Evolutionary conservation across 2,113 vertebrate species (phyloP), one percentile per base, ranked within the genome.

Genomic region (Corvus cornix): DNA sequence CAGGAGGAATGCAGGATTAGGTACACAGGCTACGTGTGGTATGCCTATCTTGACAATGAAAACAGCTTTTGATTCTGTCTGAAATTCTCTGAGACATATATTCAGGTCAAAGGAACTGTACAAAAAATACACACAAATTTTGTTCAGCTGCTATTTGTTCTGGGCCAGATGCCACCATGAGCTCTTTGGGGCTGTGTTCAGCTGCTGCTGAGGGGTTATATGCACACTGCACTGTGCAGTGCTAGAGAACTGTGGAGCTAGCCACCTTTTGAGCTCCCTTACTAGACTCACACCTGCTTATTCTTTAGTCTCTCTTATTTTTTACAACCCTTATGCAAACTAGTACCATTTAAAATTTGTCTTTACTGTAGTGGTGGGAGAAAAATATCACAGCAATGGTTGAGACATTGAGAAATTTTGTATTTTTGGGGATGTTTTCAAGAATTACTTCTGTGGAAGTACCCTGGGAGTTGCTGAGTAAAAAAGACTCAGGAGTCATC

Each of bases 1-100:
- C 85, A 53, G 44, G 43, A 95, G 88, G 96, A 97, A 96, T 96
- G 96, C 90, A 90, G 95, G 91, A 96, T 95, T 92, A 96, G 68
- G 68, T n/a, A 74, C 64, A 58, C 0, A 3, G 64, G 48, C 76
- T 92, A 68, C 1, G 0, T 82, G 69, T 46, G 69, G 79, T 39
- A 28, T 89, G 64, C 83, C 60, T 93, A 56, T 79, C 95, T 84
- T 84, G 87, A 90, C 60, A 84, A 86, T 0, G 0, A 90, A 93
- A 90, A 5, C 64, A 89, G 73, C 20, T 92, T 96, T 78, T 2
- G 7, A 37, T 78, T 90, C 85, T 77, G 10, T 20, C 76, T 90
- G 83, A 93, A 96, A 90, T 64, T 92, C 80, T 64, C 53, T 0
- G 13, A 94, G 56, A 75, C 28, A 51, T 46, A 76, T 78, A 93